phyloP scores from a whole-genome alignment of 1,140 invertebrate species.

The Camponotus floridanus region DNA sequence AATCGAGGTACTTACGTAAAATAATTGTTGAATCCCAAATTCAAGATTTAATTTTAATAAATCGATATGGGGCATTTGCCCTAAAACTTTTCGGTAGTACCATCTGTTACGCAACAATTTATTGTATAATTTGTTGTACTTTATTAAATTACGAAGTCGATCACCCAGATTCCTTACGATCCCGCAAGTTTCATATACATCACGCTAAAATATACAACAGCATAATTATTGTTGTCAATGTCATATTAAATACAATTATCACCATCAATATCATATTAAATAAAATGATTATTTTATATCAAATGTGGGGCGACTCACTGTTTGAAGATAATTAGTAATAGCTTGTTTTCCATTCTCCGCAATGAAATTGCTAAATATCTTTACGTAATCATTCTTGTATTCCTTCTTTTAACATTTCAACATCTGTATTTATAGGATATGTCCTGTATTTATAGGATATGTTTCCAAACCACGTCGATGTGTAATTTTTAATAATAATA shows the following conservation, averaged over 20 bases:
- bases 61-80: conserved; percentile 87
- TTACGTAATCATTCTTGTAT: conserved; percentile 88
- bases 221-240: background rate
- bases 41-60: conserved; percentile 83
- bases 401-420: conserved; percentile 88
- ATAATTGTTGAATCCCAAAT: conserved; percentile 86
- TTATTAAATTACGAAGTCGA: conserved; percentile 80
- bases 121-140: conserved; percentile 82
- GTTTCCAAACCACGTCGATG: conserved; percentile 89
- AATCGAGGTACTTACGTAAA: conserved; percentile 82
- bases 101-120: conserved; percentile 85
- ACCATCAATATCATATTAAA: background rate
- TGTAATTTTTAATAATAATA: conserved; percentile 86
- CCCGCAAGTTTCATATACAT: conserved; percentile 5
- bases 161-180: conserved; percentile 86
- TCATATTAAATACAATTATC: background rate
- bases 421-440: conserved; percentile 86
- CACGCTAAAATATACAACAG: no score
- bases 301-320: conserved; percentile 83
- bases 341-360: conserved; percentile 83
- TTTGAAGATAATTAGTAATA: conserved; percentile 86
- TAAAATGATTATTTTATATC: conserved; percentile 78
- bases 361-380: conserved; percentile 87
- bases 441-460: conserved; percentile 87
- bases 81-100: conserved; percentile 83